Evolutionary conservation across 2,113 vertebrate species (phyloP).

Genomic region (Brachirus orientalis): DNA sequence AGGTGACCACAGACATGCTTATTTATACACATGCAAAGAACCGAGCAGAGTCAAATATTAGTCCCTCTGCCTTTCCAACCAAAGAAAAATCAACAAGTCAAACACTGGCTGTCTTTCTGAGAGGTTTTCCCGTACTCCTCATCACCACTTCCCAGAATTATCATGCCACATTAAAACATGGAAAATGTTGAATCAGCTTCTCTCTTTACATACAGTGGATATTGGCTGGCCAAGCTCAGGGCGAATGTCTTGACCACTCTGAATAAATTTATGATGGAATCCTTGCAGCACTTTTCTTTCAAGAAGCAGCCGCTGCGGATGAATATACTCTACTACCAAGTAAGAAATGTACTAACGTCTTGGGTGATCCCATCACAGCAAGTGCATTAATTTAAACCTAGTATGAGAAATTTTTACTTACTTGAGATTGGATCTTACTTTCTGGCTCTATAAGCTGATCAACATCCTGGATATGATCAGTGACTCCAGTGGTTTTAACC

Average conservation of each 20-base stretch:
- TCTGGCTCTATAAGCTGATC: no score
- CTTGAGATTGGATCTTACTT: no score
- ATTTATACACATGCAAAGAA: conserved; percentile 69
- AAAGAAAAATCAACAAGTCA: conserved; percentile 74
- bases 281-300: conserved; percentile 31
- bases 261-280: conserved; percentile 47
- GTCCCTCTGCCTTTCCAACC: conserved; percentile 69
- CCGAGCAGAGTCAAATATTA: conserved; percentile 68
- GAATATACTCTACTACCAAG: conserved; percentile 4
- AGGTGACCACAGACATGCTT: conserved; percentile 69
- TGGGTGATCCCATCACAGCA: no score
- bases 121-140: conserved; percentile 67
- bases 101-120: conserved; percentile 73
- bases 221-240: conserved; percentile 61
- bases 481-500: no score
- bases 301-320: conserved; percentile 27
- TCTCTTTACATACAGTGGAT: conserved; percentile 68
- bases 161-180: conserved; percentile 78
- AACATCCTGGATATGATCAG: no score
- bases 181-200: conserved; percentile 77
- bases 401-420: no score
- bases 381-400: no score
- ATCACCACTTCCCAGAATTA: conserved; percentile 75
- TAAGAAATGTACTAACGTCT: neutral
- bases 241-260: conserved; percentile 44